phyloP scores from a whole-genome alignment of 2,797 vertebrate genomes.

The Graptemys geographica region DNA sequence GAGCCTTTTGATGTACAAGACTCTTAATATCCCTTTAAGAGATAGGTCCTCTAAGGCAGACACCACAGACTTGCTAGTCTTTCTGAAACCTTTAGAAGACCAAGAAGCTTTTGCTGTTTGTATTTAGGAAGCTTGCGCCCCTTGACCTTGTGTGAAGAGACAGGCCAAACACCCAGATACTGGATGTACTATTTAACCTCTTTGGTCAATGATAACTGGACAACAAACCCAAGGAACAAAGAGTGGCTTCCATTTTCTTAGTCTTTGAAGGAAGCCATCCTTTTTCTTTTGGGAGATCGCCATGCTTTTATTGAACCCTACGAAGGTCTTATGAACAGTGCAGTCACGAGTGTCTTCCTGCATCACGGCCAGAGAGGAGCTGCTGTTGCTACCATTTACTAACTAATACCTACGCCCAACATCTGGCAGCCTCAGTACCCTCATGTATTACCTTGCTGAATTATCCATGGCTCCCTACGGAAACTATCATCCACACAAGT shows the following conservation, averaged over 20 bases:
- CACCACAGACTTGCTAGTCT: neutral
- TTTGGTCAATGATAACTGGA: neutral
- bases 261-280: neutral
- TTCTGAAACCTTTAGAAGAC: neutral
- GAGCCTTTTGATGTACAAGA: neutral
- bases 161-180: neutral
- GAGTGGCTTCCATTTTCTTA: neutral
- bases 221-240: neutral
- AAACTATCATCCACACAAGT: neutral
- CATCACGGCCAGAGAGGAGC: neutral
- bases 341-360: neutral
- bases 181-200: neutral
- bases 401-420: neutral
- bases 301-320: neutral
- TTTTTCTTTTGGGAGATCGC: neutral
- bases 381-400: neutral
- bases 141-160: neutral
- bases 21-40: neutral
- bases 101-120: neutral
- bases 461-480: neutral
- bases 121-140: neutral
- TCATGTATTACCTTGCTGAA: neutral
- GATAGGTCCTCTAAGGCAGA: neutral
- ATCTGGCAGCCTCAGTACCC: neutral
- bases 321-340: neutral